A percentile compares a stretch with the other conserved stretches of the same genome.
Conservation (phyloP, 2,113 vertebrate genomes). For the Crocuta crocuta region DNA sequence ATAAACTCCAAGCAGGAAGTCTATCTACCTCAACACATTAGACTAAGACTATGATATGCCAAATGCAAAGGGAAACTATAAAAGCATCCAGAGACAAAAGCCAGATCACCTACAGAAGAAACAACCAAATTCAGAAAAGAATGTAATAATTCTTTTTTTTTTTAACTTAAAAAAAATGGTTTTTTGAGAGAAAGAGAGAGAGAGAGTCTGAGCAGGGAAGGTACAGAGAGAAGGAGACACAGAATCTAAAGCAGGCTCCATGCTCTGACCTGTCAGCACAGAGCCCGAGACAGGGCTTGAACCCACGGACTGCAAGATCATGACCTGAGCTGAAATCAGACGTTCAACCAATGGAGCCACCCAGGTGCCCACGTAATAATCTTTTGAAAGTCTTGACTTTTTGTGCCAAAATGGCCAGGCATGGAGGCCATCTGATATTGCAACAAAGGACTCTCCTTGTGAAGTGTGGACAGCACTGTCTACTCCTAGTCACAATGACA, state of each 20-base stretch:
- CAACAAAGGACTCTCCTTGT: neutral
- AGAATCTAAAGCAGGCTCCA: no score
- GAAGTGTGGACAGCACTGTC: neutral
- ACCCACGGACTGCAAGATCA: no score
- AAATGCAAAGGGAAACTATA: neutral
- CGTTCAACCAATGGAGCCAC: no score
- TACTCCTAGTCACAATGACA: neutral
- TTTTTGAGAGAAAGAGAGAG: no score
- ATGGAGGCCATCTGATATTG: neutral
- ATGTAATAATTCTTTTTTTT: neutral
- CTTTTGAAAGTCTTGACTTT: neutral
- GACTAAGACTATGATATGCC: neutral
- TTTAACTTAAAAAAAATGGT: no score
- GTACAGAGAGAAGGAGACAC: no score
- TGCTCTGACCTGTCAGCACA: no score
- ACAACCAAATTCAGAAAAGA: neutral
- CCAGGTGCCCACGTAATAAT: neutral
- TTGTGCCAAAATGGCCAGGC: neutral
- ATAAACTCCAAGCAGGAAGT: neutral
- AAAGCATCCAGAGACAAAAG: neutral
- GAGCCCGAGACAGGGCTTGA: no score
- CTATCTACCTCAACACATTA: neutral
- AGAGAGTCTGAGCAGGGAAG: no score
- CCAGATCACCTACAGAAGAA: neutral
- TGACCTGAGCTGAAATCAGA: no score